A percentile compares a stretch with the other conserved stretches of the same genome.
Evolutionary conservation across 1,140 invertebrate genomes (phyloP).

Genomic region (Potamilus streckersoni): DNA sequence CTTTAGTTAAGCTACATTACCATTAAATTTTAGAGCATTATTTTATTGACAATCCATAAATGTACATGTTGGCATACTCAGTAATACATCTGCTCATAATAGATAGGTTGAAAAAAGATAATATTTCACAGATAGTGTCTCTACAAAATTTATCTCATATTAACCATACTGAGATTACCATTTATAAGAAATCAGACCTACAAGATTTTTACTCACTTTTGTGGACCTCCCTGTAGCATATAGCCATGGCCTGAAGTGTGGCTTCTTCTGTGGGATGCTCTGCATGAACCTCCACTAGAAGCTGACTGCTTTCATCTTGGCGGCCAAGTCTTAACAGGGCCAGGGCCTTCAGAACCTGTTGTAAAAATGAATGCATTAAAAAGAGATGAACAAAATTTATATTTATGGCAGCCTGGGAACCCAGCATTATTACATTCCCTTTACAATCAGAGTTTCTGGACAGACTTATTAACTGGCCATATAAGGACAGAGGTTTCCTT

Average conservation of each 20-base stretch:
- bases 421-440: background rate
- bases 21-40: no score
- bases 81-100: no score
- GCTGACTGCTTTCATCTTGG: slow-evolving; percentile 79
- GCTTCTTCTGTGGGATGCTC: slow-evolving; percentile 90
- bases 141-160: no score
- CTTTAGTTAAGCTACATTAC: no score
- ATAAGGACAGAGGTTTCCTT: no score
- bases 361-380: no score
- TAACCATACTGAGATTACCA: no score
- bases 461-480: no score
- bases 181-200: background rate
- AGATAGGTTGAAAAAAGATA: no score
- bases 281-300: slow-evolving; percentile 83
- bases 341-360: slow-evolving; percentile 83
- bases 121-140: no score
- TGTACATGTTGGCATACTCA: no score
- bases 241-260: slow-evolving; percentile 95
- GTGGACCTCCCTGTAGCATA: slow-evolving; percentile 93
- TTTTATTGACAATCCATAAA: no score
- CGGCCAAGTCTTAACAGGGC: slow-evolving; percentile 88
- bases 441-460: background rate
- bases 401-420: background rate
- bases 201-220: slow-evolving; percentile 76
- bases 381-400: background rate